phyloP scores from a whole-genome alignment of 2,888 invertebrate genomes.

The Graphium colonna region DNA sequence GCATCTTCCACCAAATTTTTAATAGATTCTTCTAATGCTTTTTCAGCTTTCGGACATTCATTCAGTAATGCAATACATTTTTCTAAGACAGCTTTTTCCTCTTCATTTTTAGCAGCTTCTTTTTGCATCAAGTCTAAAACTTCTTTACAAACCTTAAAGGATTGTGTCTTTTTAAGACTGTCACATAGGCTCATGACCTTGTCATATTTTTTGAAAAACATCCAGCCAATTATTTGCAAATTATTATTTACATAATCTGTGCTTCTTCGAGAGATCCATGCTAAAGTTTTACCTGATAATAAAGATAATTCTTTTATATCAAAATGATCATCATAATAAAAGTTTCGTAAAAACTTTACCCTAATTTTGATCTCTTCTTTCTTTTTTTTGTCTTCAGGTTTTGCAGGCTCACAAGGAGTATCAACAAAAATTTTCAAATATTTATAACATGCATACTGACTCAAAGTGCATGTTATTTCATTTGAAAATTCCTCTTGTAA shows the following conservation, averaged over 20 bases:
- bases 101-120: conserved; percentile 36
- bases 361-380: conserved; percentile 86
- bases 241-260: conserved; percentile 76
- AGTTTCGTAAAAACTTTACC: conserved; percentile 89
- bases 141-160: conserved; percentile 53
- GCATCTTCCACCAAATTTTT: conserved; percentile 74
- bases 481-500: conserved; percentile 92
- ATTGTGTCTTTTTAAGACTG: conserved; percentile 36
- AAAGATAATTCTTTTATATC: conserved; percentile 86
- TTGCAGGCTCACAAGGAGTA: conserved; percentile 32
- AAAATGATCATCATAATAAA: conserved; percentile 94
- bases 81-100: conserved; percentile 42
- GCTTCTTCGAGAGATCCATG: conserved; percentile 77
- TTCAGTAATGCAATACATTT: conserved; percentile 44
- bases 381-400: conserved; percentile 45
- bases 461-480: conserved; percentile 83
- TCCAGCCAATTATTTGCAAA: conserved; percentile 83
- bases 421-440: conserved; percentile 73
- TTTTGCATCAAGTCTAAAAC: conserved; percentile 50
- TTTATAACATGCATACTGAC: conserved; percentile 87
- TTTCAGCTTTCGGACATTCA: conserved; percentile 37
- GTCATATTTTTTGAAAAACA: conserved; percentile 84
- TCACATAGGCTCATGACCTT: conserved; percentile 50
- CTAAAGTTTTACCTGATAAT: conserved; percentile 91
- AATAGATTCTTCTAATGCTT: conserved; percentile 64